Evolutionary conservation across 2,113 vertebrate genomes (phyloP).

Genomic region (Myotis yumanensis): DNA sequence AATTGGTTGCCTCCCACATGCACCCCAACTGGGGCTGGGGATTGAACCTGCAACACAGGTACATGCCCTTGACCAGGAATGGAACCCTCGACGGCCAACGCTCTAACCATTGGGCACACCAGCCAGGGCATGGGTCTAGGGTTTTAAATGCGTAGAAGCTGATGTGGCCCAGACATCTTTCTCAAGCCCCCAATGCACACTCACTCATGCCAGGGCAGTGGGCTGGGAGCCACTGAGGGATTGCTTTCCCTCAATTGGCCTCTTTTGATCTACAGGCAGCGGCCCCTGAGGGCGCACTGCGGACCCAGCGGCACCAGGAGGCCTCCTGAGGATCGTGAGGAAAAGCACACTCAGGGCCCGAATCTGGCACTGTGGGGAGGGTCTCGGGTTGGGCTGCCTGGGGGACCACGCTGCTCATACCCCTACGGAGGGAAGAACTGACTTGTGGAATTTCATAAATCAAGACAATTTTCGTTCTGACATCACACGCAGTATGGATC

Average conservation of each 20-base stretch:
- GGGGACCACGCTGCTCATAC: neutral
- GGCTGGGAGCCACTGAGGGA: too few relatives aligned
- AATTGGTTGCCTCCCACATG: neutral
- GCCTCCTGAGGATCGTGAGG: accelerated
- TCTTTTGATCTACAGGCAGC: neutral
- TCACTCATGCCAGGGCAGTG: accelerated
- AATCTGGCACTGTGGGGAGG: accelerated
- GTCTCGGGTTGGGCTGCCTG: accelerated
- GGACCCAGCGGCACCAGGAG: accelerated
- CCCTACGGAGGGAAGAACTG: neutral
- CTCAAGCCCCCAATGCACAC: too few relatives aligned
- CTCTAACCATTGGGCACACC: neutral
- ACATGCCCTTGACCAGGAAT: neutral
- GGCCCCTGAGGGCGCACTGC: neutral
- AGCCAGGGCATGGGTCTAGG: neutral
- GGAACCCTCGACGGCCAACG: accelerated
- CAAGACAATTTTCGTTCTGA: slow-evolving; percentile 22
- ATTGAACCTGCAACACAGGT: neutral
- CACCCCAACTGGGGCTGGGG: neutral
- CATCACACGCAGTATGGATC: neutral
- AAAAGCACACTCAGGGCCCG: too few relatives aligned
- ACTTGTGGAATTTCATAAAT: neutral
- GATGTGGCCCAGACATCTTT: neutral
- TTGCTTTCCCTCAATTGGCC: accelerated
- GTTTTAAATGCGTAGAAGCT: neutral